phyloP scores from a whole-genome alignment of 1,140 invertebrate species.

The Lethrus apterus region DNA sequence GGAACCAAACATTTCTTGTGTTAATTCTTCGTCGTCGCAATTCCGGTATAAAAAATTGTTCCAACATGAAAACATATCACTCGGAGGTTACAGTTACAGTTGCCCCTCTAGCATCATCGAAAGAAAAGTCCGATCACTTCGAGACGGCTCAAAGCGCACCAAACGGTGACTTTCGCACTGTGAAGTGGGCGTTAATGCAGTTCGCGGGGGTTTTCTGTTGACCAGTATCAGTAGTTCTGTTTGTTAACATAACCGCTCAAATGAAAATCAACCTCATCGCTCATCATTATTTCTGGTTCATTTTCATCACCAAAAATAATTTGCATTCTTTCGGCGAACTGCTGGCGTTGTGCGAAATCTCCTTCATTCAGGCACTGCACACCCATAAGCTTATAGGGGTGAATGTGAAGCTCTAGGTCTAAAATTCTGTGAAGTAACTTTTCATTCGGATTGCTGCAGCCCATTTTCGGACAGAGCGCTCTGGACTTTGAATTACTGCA shows the following conservation, averaged over 20 bases:
- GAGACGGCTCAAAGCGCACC: slow-evolving; percentile 14
- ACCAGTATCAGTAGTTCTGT: slow-evolving; percentile 22
- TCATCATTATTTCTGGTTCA: slow-evolving; percentile 12
- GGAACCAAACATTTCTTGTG: slow-evolving; percentile 9
- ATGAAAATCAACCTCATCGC: slow-evolving; percentile 23
- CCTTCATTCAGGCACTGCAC: slow-evolving; percentile 3
- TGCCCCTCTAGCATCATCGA: slow-evolving; percentile 6
- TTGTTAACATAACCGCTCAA: slow-evolving; percentile 25
- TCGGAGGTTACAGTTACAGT: slow-evolving; percentile 1
- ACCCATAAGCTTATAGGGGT: neutral
- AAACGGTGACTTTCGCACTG: slow-evolving; percentile 15
- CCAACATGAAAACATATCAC: slow-evolving; percentile 3
- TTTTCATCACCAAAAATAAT: slow-evolving; percentile 11
- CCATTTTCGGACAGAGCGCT: neutral
- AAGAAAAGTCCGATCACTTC: slow-evolving; percentile 19
- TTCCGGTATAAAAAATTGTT: slow-evolving; percentile 4
- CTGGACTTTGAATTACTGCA: neutral
- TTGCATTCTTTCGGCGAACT: slow-evolving; percentile 12
- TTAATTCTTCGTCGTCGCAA: slow-evolving; percentile 6
- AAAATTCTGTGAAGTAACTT: slow-evolving; percentile 10
- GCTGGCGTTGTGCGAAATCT: neutral
- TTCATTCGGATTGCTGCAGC: neutral
- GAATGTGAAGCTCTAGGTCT: slow-evolving; percentile 8
- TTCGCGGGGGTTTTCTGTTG: slow-evolving; percentile 20
- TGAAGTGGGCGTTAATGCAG: slow-evolving; percentile 15